phyloP scores from a whole-genome alignment of 2,888 invertebrate genomes.

The Masnerella sp. region DNA sequence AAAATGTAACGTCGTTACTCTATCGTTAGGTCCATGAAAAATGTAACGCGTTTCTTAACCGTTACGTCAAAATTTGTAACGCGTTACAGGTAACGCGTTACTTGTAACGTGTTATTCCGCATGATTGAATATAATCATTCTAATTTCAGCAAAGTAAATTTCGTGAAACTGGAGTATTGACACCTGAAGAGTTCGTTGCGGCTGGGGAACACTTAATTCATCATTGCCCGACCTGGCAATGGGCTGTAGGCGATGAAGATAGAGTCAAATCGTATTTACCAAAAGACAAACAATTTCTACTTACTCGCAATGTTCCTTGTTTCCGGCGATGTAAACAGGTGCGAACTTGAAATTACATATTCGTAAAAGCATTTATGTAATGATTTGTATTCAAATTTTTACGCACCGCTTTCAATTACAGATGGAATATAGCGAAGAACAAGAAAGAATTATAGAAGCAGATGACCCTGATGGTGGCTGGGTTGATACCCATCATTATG shows the following conservation, averaged over 20 bases:
- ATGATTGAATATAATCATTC: too few species aligned
- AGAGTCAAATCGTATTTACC: slow-evolving; percentile 94
- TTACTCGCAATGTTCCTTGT: slow-evolving; percentile 98
- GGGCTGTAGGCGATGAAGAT: slow-evolving; percentile 95
- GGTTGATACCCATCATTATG: slow-evolving; percentile 98
- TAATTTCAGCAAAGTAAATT: slow-evolving; percentile 96
- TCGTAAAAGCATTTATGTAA: too few species aligned
- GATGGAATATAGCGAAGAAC: slow-evolving; percentile 94
- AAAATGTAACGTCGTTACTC: too few species aligned
- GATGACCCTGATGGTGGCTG: slow-evolving; percentile 94
- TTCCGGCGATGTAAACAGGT: slow-evolving; percentile 95
- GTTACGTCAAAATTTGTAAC: too few species aligned
- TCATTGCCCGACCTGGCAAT: slow-evolving; percentile 99
- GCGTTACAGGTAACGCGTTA: too few species aligned
- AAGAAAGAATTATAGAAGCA: slow-evolving; percentile 94
- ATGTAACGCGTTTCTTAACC: too few species aligned
- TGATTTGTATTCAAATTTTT: too few species aligned
- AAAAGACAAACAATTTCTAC: slow-evolving; percentile 96
- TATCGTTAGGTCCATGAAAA: too few species aligned
- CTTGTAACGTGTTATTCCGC: too few species aligned
- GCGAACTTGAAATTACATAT: background rate
- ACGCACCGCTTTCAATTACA: too few species aligned
- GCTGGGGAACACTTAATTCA: slow-evolving; percentile 99
- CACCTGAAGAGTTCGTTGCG: slow-evolving; percentile 99
- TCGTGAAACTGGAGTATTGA: slow-evolving; percentile 97